phyloP scores from a whole-genome alignment of 1,140 invertebrate genomes.

The Scaptomyza pallida region DNA sequence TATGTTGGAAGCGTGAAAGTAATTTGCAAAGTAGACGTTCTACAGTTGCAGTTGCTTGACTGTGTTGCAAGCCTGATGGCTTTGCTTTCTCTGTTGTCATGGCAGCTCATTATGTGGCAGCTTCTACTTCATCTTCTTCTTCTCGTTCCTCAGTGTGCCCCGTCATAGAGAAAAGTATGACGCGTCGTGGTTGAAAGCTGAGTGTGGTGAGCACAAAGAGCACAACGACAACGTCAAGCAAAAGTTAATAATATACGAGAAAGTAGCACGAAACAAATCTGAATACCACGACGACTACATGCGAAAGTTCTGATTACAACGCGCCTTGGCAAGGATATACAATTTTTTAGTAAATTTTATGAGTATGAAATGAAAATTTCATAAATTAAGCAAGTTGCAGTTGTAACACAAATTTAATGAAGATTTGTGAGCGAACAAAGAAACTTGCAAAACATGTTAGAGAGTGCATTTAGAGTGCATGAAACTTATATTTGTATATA shows the following conservation, averaged over 20 bases:
- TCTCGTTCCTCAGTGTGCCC: slow-evolving; percentile 2
- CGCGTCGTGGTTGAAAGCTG: slow-evolving; percentile 18
- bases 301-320: not conserved
- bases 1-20: slow-evolving; percentile 63
- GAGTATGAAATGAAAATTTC: slow-evolving; percentile 10
- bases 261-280: slow-evolving; percentile 17
- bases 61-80: slow-evolving; percentile 35
- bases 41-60: slow-evolving; percentile 35
- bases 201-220: slow-evolving; percentile 25
- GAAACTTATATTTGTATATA: too few relatives aligned
- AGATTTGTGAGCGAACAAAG: not conserved
- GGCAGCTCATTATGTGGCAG: slow-evolving; percentile 72
- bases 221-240: slow-evolving; percentile 15
- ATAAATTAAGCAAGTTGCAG: not conserved
- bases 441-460: not conserved
- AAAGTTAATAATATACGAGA: slow-evolving; percentile 43
- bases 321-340: not conserved
- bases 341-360: slow-evolving; percentile 21
- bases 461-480: too few relatives aligned
- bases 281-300: not conserved
- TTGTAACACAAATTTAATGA: not conserved
- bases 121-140: slow-evolving; percentile 24
- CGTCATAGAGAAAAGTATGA: slow-evolving; percentile 62
- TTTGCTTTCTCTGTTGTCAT: slow-evolving; percentile 56
- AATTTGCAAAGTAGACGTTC: slow-evolving; percentile 75